Percentiles rank a stretch among this genome's conserved stretches.
phyloP scores from a whole-genome alignment of 2,113 vertebrate genomes.

The Salvelinus namaycush region DNA sequence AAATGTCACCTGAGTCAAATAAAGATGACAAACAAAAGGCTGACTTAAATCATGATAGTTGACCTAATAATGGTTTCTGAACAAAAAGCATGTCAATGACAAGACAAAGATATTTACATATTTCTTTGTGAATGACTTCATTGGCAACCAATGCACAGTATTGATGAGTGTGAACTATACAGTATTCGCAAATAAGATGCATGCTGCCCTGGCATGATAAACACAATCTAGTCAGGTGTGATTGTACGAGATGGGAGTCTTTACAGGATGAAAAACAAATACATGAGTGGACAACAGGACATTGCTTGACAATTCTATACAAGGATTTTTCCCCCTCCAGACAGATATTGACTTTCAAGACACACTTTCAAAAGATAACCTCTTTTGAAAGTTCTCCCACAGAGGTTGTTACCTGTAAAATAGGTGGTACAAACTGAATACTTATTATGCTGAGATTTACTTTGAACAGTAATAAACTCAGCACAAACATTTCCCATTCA shows the following conservation, averaged over 20 bases:
- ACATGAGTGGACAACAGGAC: background rate
- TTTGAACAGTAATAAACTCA: background rate
- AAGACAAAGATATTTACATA: background rate
- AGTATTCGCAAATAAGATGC: background rate
- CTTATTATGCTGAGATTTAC: background rate
- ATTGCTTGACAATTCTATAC: background rate
- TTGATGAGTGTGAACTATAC: background rate
- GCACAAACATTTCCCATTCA: background rate
- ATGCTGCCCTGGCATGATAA: background rate
- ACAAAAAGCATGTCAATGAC: background rate
- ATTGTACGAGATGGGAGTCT: background rate
- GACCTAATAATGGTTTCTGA: background rate
- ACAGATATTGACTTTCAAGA: background rate
- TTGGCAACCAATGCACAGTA: slow-evolving; percentile 1
- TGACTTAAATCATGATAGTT: background rate
- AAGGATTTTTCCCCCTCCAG: background rate
- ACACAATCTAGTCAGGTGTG: background rate
- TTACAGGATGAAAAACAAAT: background rate
- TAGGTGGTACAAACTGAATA: too few species aligned
- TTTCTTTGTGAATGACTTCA: background rate
- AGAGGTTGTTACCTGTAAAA: background rate
- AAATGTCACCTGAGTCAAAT: background rate
- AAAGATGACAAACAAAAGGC: background rate
- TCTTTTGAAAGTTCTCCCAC: too few species aligned
- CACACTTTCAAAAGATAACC: background rate